Base-by-base conservation (phyloP, 1,140 invertebrate genomes). In the Solenopsis invicta region DNA sequence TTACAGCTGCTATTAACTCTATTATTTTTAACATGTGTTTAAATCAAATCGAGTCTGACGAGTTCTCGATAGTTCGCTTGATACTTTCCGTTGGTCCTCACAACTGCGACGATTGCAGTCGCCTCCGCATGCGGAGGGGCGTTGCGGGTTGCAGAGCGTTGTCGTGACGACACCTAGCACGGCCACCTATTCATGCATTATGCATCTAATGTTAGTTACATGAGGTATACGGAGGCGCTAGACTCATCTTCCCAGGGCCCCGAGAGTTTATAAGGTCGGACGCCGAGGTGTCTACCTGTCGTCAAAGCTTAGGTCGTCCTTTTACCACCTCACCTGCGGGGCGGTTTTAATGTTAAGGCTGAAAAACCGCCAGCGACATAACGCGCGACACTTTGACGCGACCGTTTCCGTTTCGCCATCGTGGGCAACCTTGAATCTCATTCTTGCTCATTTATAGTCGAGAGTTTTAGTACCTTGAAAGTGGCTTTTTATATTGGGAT, bases 171-270 rank as follows among this genome's bases (percentile, higher is more conserved):
- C 91, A 92, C 91, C 91, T 92, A 89, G 80, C 85, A 54, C 59
- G 67, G 90, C 88, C 88, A 91, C 86, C 90, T 90, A 89, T 77
- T 61, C 90, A 93, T 93, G 93, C 88, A 93, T 93, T 92, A 93
- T 93, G 88, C 93, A 93, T 93, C 92, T 93, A 91, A 93, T 93
- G 92, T 93, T 93, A 92, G 93, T 92, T 93, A 90, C 93, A 93
- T 93, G 93, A 93, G 92, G 84, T 91, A 90, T 81, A 91, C 86
- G 78, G 85, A 92, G 92, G 90, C 87, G 91, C 85, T 89, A 89
- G 78, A 87, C 85, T 88, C 87, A 89, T 93, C 92, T 88, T 93
- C 90, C 87, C 90, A 91, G 82, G 81, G 87, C 67, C 87, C 56
- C 61, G 69, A 21, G 86, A 80, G 88, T 91, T 90, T 88, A 88